Base-by-base conservation (phyloP, 2,113 vertebrate species). In the Artemisiospiza belli region DNA sequence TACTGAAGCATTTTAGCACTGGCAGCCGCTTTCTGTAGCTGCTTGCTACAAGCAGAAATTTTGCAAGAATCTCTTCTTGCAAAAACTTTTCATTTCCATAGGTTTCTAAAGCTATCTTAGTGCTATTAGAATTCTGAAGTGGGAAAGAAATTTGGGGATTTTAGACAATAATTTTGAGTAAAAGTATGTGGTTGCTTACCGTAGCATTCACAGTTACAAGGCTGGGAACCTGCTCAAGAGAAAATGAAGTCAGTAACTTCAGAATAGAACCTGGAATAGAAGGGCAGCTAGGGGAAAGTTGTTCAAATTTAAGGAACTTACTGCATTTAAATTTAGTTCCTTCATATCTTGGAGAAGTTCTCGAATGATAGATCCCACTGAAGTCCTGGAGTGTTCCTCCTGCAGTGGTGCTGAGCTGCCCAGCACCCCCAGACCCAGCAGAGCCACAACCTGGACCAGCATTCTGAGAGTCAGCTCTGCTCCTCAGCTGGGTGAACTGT, bases 161-260 rank as follows among this genome's bases (percentile, higher is more conserved):
- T 62, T 75, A 52, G 47, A 21, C 21, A 66, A 31, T 10, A 13
- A 41, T 47, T 76, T 72, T 11, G 78, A 70, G 64, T 2, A 77
- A 61, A 64, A 78, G 6, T 2, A 25, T 24, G 15, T 12, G 10
- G 11, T 78, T 72, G 47, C 96, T 95, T 97, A 97, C 96, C 95
- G 0, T 74, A 22, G 52, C 24, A 0, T 78, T 69, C 80, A 52
- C 83, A 0, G 13, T 24, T 5, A 3, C 13, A 11, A 28, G 1
- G 3, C 30, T 39, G 47, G 46, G 17, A 70, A n/a, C 91, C 96
- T 97, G 94, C 5, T 12, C 8, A 20, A 89, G 91, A 96, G 64
- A 95, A 79, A 87, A 87, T 0, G 2, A 31, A 70, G 15, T 97
- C 11, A 96, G 86, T 37, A 52, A 86, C 52, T 52, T 44, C 20